phyloP scores from a whole-genome alignment of 2,888 invertebrate genomes.

The Acheta domesticus region DNA sequence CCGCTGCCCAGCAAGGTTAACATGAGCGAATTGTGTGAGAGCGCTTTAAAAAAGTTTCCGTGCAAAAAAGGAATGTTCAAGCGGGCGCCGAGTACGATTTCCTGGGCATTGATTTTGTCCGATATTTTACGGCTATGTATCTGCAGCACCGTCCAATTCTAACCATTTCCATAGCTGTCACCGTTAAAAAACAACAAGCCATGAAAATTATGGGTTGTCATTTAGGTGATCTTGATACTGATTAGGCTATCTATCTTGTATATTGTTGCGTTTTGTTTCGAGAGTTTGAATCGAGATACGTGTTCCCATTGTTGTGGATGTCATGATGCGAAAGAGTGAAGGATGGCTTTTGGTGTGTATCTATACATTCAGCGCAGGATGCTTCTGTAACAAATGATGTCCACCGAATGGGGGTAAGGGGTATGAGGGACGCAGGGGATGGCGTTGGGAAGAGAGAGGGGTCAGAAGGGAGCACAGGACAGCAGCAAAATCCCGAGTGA shows the following conservation, averaged over 20 bases:
- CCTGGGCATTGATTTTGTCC: slow-evolving; percentile 42
- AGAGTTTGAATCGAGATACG: slow-evolving; percentile 30
- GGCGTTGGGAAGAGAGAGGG: slow-evolving; percentile 19
- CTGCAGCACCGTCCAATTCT: slow-evolving; percentile 18
- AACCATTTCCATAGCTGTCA: slow-evolving; percentile 18
- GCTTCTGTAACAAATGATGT: slow-evolving; percentile 27
- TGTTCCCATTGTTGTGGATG: slow-evolving; percentile 31
- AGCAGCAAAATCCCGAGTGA: slow-evolving; percentile 26
- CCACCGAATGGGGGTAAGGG: slow-evolving; percentile 24
- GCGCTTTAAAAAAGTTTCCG: slow-evolving; percentile 9
- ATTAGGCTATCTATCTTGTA: slow-evolving; percentile 32
- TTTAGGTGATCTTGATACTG: slow-evolving; percentile 30
- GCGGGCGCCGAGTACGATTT: slow-evolving; percentile 22
- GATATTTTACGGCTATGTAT: slow-evolving; percentile 39
- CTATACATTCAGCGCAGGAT: slow-evolving; percentile 20
- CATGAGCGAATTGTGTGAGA: background rate
- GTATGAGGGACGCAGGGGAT: slow-evolving; percentile 22
- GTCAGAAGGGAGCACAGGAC: slow-evolving; percentile 23
- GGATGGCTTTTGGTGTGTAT: slow-evolving; percentile 26
- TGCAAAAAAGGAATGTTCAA: slow-evolving; percentile 18
- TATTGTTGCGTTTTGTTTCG: slow-evolving; percentile 29
- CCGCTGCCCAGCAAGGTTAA: slow-evolving; percentile 18
- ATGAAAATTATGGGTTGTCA: slow-evolving; percentile 32
- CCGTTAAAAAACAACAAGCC: slow-evolving; percentile 18
- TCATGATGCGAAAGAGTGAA: slow-evolving; percentile 25